Evolutionary conservation across 2,888 invertebrate genomes (phyloP), one percentile per base, ranked within the genome.

Genomic region (Sinhomidia bicolor): DNA sequence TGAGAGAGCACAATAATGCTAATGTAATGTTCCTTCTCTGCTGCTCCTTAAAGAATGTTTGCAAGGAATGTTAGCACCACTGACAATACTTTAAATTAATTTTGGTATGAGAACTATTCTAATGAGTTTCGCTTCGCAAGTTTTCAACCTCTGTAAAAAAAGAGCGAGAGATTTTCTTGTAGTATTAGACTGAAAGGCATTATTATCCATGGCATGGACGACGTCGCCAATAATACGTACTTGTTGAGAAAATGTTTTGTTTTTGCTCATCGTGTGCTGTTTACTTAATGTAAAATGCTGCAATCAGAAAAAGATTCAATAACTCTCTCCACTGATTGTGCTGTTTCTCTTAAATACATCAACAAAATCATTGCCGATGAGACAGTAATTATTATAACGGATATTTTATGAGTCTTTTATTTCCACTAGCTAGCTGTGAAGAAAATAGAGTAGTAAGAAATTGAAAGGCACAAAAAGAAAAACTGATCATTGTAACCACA

Each of bases 81-180:
- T 54, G 54, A 65, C 83, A 83, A 80, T 88, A 80, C 47, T 88
- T 74, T 71, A 84, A 84, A 88, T 84, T 88, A 88, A 88, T 88
- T 84, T 88, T 84, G 88, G 88, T 88, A 88, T 88, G 79, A 79
- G 79, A 88, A 88, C 79, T 88, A 88, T 88, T 88, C 88, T 88
- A 88, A 88, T 88, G 88, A 88, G 88, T 84, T 84, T 88, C 88
- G 84, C 88, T 88, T 80, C 84, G 80, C 84, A 80, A 88, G 88
- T 88, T 88, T 80, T 80, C 84, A 78, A 54, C 65, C 54, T 17
- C 47, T 76, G 20, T 47, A 62, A 81, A 86, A 86, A 57, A 44
- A 57, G 41, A 57, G n/a, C 17, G 32, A 74, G 17, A 7, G 6
- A 26, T 12, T 17, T 4, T 6, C 32, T 65, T 36, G 41, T 20